Conservation (phyloP, 2,113 vertebrate genomes). For the Cercopithecus mona region DNA sequence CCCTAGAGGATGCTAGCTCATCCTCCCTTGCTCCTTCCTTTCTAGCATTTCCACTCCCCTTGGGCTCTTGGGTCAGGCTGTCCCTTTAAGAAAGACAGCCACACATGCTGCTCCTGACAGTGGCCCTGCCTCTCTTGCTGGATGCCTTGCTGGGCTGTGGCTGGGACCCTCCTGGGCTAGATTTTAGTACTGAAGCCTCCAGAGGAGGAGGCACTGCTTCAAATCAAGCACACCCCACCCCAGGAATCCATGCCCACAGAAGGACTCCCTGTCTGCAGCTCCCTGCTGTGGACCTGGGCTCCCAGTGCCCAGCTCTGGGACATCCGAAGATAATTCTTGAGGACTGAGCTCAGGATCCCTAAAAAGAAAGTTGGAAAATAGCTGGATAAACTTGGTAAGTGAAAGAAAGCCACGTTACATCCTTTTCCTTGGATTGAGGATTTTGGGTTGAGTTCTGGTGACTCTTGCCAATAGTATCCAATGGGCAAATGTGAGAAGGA, state of each 20-base stretch:
- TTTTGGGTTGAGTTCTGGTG: not conserved
- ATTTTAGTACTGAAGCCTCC: slow-evolving; percentile 36
- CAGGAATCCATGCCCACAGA: not conserved
- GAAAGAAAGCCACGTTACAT: slow-evolving; percentile 22
- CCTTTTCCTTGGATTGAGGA: slow-evolving; percentile 32
- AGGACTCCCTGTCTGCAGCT: not conserved
- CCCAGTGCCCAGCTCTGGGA: slow-evolving; percentile 16
- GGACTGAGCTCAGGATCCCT: slow-evolving; percentile 77
- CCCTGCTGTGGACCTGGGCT: not conserved
- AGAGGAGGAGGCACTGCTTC: slow-evolving; percentile 67
- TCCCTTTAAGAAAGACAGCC: slow-evolving; percentile 83
- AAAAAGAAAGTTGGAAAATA: slow-evolving; percentile 76
- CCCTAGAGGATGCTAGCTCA: not conserved
- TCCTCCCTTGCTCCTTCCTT: not conserved
- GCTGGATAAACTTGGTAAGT: slow-evolving; percentile 78
- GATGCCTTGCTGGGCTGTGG: not conserved
- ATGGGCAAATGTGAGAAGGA: not conserved
- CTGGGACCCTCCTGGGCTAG: slow-evolving; percentile 37
- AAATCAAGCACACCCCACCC: not conserved
- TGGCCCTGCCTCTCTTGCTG: slow-evolving; percentile 66
- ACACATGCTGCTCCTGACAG: slow-evolving; percentile 27
- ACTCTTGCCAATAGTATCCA: not conserved
- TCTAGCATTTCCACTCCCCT: not conserved
- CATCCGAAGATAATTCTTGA: slow-evolving; percentile 71
- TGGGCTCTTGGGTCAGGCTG: slow-evolving; percentile 9